Evolutionary conservation across 2,888 invertebrate genomes (phyloP), one percentile per base, ranked within the genome.

Genomic region (Aelia acuminata): DNA sequence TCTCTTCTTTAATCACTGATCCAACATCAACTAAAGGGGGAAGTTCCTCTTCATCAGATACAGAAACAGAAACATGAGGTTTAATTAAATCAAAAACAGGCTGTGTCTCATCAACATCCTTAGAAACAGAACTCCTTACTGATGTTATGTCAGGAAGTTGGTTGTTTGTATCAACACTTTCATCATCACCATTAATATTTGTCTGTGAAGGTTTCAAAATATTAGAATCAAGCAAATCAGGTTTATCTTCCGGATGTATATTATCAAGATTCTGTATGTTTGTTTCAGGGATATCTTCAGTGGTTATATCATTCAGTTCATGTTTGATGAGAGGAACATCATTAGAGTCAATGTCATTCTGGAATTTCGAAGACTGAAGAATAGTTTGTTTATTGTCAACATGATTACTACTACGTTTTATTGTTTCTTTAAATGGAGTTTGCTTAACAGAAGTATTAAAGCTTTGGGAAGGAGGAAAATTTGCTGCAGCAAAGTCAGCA

Each of bases 401-500:
- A 85, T 50, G 39, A 85, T 31, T 80, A 50, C 39, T 15, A 39
- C 15, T 26, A 50, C 8, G 84, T 84, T 84, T 84, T 48, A 18
- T 84, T 39, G n/a, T 35, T 63, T 70, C 87, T 35, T 84, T 84
- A 50, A 48, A 84, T 80, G 26, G 10, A n/a, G 49, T 87, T 31
- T 89, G 89, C 50, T 88, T 88, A 4, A 85, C 18, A 18, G 80
- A 48, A 80, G 47, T 31, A n/a, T 22, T 88, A 49, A 49, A 88
- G n/a, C 63, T 84, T 35, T 35, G 47, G 20, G 84, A n/a, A 47
- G 89, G 26, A 53, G 90, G 80, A 26, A 90, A 89, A 53, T 89
- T 89, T 39, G 90, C 91, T 13, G 91, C 91, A 47, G 90, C 89
- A 88, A 91, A 91, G 89, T 91, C 91, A 47, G 91, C 91, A 90